Conservation (phyloP, 2,797 vertebrate species). For the Anolis apletophallus region DNA sequence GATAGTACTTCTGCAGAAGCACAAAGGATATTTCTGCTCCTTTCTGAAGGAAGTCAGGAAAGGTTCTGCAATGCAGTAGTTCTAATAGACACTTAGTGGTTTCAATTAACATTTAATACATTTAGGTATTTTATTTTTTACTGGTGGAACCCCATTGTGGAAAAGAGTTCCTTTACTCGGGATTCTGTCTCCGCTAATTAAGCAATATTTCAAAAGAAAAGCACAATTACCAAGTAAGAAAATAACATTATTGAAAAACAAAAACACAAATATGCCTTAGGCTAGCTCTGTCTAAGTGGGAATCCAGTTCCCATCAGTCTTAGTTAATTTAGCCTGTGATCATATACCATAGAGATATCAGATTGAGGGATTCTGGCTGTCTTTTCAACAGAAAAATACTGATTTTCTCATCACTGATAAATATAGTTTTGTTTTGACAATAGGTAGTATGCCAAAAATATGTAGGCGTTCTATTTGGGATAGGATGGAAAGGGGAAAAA, state of each 20-base stretch:
- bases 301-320: too few relatives aligned
- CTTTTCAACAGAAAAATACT: slow-evolving; percentile 9
- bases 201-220: slow-evolving; percentile 45
- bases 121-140: slow-evolving; percentile 33
- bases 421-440: slow-evolving; percentile 11
- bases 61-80: slow-evolving; percentile 30
- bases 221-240: slow-evolving; percentile 17
- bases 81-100: slow-evolving; percentile 11
- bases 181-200: slow-evolving; percentile 33
- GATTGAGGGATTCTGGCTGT: too few relatives aligned
- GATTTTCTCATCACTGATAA: slow-evolving; percentile 29
- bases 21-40: neutral
- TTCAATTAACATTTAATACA: slow-evolving; percentile 45
- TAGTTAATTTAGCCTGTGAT: too few relatives aligned
- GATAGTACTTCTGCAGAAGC: neutral
- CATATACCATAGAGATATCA: too few relatives aligned
- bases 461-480: neutral
- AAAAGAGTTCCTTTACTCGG: slow-evolving; percentile 28
- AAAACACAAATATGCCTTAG: neutral
- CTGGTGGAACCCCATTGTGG: slow-evolving; percentile 24
- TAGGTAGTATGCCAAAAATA: slow-evolving; percentile 27
- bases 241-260: neutral
- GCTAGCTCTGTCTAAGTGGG: neutral
- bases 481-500: neutral
- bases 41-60: neutral